Evolutionary conservation across 1,140 invertebrate species (phyloP).

Genomic region (Adelges cooleyi): DNA sequence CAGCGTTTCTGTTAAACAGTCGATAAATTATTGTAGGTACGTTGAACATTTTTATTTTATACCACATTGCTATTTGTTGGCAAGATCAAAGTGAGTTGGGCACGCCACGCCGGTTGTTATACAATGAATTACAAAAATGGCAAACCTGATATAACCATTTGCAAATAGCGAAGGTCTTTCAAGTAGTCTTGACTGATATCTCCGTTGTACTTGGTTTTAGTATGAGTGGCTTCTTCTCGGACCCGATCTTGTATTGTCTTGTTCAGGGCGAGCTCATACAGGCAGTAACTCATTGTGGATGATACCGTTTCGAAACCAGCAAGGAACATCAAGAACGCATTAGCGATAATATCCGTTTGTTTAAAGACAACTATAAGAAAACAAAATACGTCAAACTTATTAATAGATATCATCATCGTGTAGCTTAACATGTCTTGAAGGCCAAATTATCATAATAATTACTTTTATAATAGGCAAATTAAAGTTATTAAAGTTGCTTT

Average conservation of each 20-base stretch:
- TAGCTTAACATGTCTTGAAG: no score
- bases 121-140: neutral
- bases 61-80: neutral
- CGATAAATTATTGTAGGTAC: conserved; percentile 37
- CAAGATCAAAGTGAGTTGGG: neutral
- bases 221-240: conserved; percentile 23
- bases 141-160: conserved; percentile 40
- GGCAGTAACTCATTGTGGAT: conserved; percentile 23
- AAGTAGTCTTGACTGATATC: conserved; percentile 42
- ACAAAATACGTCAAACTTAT: no score
- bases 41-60: conserved; percentile 35
- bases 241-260: conserved; percentile 30
- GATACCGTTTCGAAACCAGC: conserved; percentile 32
- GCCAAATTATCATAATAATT: no score
- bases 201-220: conserved; percentile 38
- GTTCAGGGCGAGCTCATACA: conserved; percentile 32
- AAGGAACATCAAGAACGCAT: conserved; percentile 31
- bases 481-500: no score
- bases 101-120: neutral
- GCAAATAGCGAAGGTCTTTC: conserved; percentile 42
- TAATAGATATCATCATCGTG: no score
- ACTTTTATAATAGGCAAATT: no score
- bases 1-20: conserved; percentile 31
- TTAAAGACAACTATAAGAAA: conserved; percentile 2
- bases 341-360: conserved; percentile 26